Conservation (phyloP, 2,797 vertebrate species). For the Emys orbicularis region DNA sequence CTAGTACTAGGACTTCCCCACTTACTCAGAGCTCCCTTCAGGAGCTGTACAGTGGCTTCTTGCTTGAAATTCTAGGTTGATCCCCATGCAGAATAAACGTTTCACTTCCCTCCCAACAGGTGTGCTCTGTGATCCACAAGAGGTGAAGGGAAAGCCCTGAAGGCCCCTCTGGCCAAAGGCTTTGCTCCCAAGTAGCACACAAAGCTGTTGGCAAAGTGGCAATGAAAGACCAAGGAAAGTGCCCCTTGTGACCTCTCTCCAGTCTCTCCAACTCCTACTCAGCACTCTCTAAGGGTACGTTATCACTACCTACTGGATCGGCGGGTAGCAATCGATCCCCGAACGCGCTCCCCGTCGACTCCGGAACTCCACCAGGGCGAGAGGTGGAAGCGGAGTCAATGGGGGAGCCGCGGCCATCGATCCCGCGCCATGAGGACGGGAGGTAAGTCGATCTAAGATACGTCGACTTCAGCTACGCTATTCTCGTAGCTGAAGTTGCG, state of each 20-base stretch:
- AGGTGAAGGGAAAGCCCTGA: accelerated
- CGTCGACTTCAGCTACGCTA: too few relatives aligned
- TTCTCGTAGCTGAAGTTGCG: too few relatives aligned
- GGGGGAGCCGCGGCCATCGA: too few relatives aligned
- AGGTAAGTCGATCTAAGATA: too few relatives aligned
- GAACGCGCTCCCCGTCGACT: too few relatives aligned
- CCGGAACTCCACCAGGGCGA: too few relatives aligned
- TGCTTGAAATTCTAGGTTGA: not conserved
- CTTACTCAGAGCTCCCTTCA: not conserved
- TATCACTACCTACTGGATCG: too few relatives aligned
- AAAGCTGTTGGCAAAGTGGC: not conserved
- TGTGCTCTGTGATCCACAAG: accelerated
- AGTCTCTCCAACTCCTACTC: not conserved
- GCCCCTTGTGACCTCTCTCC: not conserved
- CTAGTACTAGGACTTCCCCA: accelerated
- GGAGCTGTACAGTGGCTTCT: not conserved
- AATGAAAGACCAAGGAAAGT: not conserved
- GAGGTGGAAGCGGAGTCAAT: too few relatives aligned
- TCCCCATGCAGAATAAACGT: not conserved
- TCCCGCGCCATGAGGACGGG: too few relatives aligned
- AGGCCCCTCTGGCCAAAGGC: not conserved
- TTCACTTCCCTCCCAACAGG: accelerated
- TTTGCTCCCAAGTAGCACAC: accelerated
- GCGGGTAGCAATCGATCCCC: too few relatives aligned
- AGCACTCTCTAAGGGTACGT: not conserved